Evolutionary conservation across 2,113 vertebrate species (phyloP), one percentile per base, ranked within the genome.

Genomic region (Phodopus roborovskii): DNA sequence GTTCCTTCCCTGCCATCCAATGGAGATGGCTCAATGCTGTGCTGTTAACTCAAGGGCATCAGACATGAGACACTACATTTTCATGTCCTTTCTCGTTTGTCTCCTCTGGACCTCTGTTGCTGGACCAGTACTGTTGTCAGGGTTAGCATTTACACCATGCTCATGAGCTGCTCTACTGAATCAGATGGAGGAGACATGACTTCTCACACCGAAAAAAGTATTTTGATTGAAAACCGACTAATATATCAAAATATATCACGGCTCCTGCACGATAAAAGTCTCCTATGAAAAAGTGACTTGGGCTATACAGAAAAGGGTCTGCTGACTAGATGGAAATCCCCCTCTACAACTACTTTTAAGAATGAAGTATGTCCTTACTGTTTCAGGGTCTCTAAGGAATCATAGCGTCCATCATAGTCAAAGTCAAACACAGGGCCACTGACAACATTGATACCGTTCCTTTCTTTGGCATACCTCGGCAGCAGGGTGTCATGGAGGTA

Each of bases 401-500:
- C 99, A 53, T 98, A 99, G 20, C 93, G 97, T 50, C 99, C 99
- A 71, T 99, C 98, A n/a, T 97, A 99, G 95, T 99, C 97, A 20
- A 97, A 97, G 97, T 99, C 99, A 93, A 99, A 99, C 97, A 99
- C 98, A 0, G 99, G 99, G 82, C 99, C 99, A 1, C 99, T 99
- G 95, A 99, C 98, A 26, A 99, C 97, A 89, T 99, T 99, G 92
- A 99, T 60, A 17, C 99, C 99, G 0, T 98, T 99, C 92, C 98
- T 98, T 77, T 98, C 93, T 71, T 97, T 82, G 7, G 98, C 98
- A 75, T 99, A 99, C 81, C 97, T 98, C 45, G 97, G 98, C 66
- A 99, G 97, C 3, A 99, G 90, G 28, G 97, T 82, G 4, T 98
- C 91, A 16, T 99, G 99, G 92, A 99, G 98, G 94, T 99, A 98